phyloP scores from a whole-genome alignment of 2,888 invertebrate species.

The Helleia helle region DNA sequence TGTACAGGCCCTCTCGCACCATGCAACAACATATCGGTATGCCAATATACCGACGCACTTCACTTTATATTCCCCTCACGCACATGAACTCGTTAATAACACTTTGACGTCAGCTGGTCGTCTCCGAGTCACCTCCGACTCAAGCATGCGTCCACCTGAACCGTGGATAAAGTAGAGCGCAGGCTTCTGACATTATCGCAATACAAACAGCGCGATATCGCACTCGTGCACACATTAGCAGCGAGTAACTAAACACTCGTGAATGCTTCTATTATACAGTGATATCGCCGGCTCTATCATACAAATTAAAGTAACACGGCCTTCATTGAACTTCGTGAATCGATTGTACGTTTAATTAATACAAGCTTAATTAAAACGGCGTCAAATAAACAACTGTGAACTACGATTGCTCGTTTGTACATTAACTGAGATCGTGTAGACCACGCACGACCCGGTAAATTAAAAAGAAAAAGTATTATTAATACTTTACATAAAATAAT shows the following conservation, averaged over 20 bases:
- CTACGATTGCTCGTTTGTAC: no score
- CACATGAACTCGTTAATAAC: conserved; percentile 24
- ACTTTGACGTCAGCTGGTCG: conserved; percentile 27
- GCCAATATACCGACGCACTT: conserved; percentile 36
- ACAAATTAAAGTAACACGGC: conserved; percentile 11
- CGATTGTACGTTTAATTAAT: not conserved
- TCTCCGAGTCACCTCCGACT: conserved; percentile 11
- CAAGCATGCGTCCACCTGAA: conserved; percentile 35
- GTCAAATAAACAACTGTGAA: no score
- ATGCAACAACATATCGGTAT: conserved; percentile 70
- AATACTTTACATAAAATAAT: conserved; percentile 8
- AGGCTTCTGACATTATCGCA: conserved; percentile 41
- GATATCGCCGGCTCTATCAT: conserved; percentile 33
- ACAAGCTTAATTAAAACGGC: not conserved
- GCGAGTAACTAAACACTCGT: conserved; percentile 27
- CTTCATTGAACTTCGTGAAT: conserved; percentile 3
- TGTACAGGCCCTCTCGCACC: conserved; percentile 60
- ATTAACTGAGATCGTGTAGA: not conserved
- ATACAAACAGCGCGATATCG: conserved; percentile 54
- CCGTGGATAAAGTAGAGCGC: conserved; percentile 36
- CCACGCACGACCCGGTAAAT: no score
- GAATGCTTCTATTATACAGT: conserved; percentile 33
- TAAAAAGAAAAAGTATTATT: not conserved
- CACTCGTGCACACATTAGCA: conserved; percentile 40
- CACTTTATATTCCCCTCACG: conserved; percentile 35